Evolutionary conservation across 2,888 invertebrate genomes (phyloP).

Genomic region (Aproaerema taeniolella): DNA sequence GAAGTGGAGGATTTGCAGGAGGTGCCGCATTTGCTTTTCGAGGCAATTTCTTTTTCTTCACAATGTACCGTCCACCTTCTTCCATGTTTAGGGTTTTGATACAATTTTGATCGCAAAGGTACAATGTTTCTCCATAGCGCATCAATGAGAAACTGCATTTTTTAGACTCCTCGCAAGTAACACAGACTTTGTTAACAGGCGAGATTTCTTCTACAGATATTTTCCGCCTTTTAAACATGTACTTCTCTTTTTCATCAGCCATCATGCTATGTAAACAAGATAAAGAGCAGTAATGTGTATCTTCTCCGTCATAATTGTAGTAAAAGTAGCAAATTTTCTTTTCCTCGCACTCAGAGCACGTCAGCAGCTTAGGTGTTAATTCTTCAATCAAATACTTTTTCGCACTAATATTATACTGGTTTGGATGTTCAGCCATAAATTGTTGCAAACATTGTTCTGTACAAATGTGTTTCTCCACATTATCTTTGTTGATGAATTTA

Average conservation of each 20-base stretch:
- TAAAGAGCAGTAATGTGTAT: constrained; percentile 73
- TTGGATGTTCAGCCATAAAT: constrained; percentile 55
- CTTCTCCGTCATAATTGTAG: constrained; percentile 62
- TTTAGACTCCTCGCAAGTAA: constrained; percentile 69
- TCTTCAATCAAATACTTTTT: constrained; percentile 64
- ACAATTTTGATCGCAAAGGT: constrained; percentile 78
- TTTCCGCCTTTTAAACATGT: constrained; percentile 68
- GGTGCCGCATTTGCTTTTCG: constrained; percentile 21
- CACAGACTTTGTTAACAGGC: constrained; percentile 46
- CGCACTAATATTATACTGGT: constrained; percentile 39
- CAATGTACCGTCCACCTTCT: constrained; percentile 55
- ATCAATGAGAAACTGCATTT: constrained; percentile 63
- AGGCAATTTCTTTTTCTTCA: constrained; percentile 36
- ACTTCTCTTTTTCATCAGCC: constrained; percentile 73
- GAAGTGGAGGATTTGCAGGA: constrained; percentile 42
- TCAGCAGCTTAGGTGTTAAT: constrained; percentile 41
- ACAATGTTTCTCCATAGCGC: constrained; percentile 65
- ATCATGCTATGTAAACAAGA: constrained; percentile 73
- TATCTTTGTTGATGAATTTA: constrained; percentile 42
- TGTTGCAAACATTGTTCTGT: constrained; percentile 61
- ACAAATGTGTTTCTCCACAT: constrained; percentile 58
- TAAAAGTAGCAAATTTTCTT: constrained; percentile 62
- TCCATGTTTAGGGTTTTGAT: constrained; percentile 64
- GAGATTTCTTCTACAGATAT: constrained; percentile 62
- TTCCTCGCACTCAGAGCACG: constrained; percentile 64